Evolutionary conservation across 2,113 vertebrate genomes (phyloP).

Genomic region (Triplophysa tibetana): DNA sequence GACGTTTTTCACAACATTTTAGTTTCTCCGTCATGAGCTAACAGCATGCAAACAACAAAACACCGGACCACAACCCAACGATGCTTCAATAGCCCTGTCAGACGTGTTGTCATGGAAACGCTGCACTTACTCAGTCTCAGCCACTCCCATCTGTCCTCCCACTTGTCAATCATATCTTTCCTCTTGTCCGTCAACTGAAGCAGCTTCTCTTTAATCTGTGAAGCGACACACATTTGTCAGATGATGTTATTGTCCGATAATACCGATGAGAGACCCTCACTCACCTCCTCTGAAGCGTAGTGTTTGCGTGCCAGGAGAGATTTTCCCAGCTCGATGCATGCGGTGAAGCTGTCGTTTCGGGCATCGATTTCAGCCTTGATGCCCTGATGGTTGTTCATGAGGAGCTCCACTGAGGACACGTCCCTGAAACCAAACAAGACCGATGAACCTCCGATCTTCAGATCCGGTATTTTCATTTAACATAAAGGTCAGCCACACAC

Average conservation of each 20-base stretch:
- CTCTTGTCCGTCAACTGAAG: conserved; percentile 95
- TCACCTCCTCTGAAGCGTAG: conserved; percentile 93
- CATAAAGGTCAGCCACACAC: background rate
- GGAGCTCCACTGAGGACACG: conserved; percentile 92
- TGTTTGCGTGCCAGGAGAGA: conserved; percentile 91
- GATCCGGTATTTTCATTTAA: background rate
- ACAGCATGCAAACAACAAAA: background rate
- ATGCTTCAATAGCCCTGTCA: background rate
- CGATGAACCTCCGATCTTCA: background rate
- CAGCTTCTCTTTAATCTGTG: conserved; percentile 93
- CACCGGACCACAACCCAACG: background rate
- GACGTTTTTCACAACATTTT: background rate
- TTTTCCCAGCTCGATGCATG: conserved; percentile 94
- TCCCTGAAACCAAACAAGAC: conserved; percentile 73
- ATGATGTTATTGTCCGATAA: background rate
- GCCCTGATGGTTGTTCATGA: conserved; percentile 99
- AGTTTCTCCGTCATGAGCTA: background rate
- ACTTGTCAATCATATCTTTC: conserved; percentile 99
- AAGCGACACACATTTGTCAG: background rate
- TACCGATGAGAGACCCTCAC: background rate
- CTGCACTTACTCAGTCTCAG: conserved; percentile 89
- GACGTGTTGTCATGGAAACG: background rate
- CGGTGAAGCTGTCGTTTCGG: conserved; percentile 93
- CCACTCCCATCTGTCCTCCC: conserved; percentile 99
- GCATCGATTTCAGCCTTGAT: conserved; percentile 98